Conservation (phyloP, 2,113 vertebrate species). For the Oncorhynchus kisutch region DNA sequence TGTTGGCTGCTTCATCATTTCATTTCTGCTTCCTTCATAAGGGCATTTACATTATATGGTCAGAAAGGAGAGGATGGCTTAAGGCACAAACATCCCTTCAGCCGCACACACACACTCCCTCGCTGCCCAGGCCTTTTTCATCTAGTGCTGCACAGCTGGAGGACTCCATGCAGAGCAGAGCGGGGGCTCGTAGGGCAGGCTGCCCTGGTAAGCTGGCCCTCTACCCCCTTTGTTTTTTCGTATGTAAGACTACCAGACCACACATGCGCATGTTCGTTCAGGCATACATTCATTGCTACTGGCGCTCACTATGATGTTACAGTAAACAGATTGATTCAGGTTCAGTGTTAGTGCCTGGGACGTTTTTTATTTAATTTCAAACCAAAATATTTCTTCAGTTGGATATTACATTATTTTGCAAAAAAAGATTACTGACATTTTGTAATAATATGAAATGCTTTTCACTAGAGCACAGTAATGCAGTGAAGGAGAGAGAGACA, state of each 20-base stretch:
- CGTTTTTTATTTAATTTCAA: neutral
- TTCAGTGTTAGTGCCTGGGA: neutral
- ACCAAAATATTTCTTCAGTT: neutral
- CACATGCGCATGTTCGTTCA: slow-evolving; percentile 14
- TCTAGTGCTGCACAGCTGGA: slow-evolving; percentile 36
- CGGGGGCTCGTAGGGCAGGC: slow-evolving; percentile 10
- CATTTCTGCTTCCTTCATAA: slow-evolving; percentile 25
- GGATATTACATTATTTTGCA: neutral
- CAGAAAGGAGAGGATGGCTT: slow-evolving; percentile 15
- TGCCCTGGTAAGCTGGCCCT: slow-evolving; percentile 5
- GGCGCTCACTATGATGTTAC: neutral
- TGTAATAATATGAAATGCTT: neutral
- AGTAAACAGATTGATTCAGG: neutral
- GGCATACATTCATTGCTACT: slow-evolving; percentile 4
- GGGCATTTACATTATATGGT: slow-evolving; percentile 28
- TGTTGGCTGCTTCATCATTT: slow-evolving; percentile 32
- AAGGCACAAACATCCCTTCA: slow-evolving; percentile 28
- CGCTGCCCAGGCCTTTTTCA: slow-evolving; percentile 21
- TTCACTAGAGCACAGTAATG: neutral
- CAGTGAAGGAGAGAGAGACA: neutral
- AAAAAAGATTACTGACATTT: neutral
- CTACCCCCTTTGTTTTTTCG: slow-evolving; percentile 1
- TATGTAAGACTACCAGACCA: slow-evolving; percentile 13
- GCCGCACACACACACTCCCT: slow-evolving; percentile 2
- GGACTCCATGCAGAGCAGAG: slow-evolving; percentile 6